phyloP scores from a whole-genome alignment of 1,140 invertebrate genomes.

The Drosophila littoralis region DNA sequence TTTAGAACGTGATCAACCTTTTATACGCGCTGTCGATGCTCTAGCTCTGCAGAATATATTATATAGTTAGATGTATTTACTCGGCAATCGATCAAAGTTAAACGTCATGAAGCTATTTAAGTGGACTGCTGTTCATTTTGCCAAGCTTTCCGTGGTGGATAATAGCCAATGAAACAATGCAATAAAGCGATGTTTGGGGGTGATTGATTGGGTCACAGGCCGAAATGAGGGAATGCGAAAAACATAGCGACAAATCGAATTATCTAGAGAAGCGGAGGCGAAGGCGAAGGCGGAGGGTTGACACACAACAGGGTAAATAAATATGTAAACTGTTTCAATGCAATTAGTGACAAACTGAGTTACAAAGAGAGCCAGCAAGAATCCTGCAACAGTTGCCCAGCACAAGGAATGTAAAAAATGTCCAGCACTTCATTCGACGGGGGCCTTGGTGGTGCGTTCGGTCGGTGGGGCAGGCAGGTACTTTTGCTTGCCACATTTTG shows the following conservation, averaged over 20 bases:
- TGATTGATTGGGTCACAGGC: constrained; percentile 33
- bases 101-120: constrained; percentile 38
- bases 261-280: constrained; percentile 2
- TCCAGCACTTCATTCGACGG: background rate
- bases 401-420: background rate
- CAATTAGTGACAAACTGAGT: constrained; percentile 22
- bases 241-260: constrained; percentile 22
- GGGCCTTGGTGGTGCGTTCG: background rate
- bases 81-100: constrained; percentile 35
- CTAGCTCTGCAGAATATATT: background rate
- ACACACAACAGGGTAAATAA: constrained; percentile 1
- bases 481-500: constrained; percentile 6
- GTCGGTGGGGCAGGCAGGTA: background rate
- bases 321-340: constrained; percentile 23
- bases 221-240: background rate
- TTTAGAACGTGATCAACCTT: background rate
- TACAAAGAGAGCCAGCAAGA: background rate
- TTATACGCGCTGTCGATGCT: constrained; percentile 1
- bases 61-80: constrained; percentile 1
- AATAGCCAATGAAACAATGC: constrained; percentile 40
- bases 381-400: background rate
- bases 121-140: constrained; percentile 29
- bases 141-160: constrained; percentile 32
- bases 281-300: background rate
- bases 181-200: constrained; percentile 3